Percentiles rank a stretch among this genome's conserved stretches.
phyloP scores from a whole-genome alignment of 2,113 vertebrate species.

The Phodopus roborovskii region DNA sequence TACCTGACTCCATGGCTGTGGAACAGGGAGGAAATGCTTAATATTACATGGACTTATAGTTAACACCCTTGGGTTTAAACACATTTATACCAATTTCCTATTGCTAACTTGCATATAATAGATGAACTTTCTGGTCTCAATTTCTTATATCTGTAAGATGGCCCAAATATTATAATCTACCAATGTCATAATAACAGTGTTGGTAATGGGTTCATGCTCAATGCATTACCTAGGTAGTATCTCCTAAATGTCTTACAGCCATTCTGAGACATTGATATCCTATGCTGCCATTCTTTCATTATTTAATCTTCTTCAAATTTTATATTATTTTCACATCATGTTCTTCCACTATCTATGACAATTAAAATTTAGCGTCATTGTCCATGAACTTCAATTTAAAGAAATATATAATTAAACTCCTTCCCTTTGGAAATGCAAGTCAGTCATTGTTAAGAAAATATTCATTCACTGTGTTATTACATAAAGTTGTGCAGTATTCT shows the following conservation, averaged over 20 bases:
- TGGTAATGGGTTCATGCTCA: too few species aligned
- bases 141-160: background rate
- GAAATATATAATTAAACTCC: slow-evolving; percentile 21
- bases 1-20: background rate
- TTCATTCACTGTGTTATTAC: background rate
- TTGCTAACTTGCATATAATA: background rate
- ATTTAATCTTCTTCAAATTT: background rate
- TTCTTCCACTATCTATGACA: background rate
- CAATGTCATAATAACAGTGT: background rate
- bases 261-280: background rate
- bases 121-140: background rate
- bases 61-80: background rate
- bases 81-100: background rate
- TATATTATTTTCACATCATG: background rate
- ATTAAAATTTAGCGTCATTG: background rate
- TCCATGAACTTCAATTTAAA: slow-evolving; percentile 33
- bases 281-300: background rate
- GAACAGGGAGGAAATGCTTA: background rate
- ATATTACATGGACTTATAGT: background rate
- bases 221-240: background rate
- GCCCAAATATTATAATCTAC: background rate
- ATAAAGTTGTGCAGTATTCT: background rate
- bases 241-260: background rate
- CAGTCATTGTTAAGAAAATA: slow-evolving; percentile 22
- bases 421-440: slow-evolving; percentile 30